Percentiles rank a stretch among this genome's conserved stretches.
phyloP scores from a whole-genome alignment of 37 sponge, comb jelly and placozoan genomes.

The Agelas oroides region DNA sequence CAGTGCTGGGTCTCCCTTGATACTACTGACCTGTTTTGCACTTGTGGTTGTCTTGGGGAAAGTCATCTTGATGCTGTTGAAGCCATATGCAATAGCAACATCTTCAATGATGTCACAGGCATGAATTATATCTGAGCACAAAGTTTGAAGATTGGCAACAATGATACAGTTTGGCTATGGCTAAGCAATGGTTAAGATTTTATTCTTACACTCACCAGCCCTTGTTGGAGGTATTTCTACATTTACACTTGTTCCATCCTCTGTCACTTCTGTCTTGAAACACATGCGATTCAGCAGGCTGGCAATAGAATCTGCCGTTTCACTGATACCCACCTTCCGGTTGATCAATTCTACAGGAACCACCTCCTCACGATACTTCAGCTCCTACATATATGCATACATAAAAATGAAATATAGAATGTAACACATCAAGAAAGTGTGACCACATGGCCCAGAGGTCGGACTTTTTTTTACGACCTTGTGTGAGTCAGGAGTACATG shows the following conservation, averaged over 20 bases:
- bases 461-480: constrained; percentile 83
- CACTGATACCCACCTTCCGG: constrained; percentile 52
- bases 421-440: no score
- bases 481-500: no score
- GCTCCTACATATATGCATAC: constrained; percentile 39
- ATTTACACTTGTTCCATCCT: constrained; percentile 37
- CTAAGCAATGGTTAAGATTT: not conserved
- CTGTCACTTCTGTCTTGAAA: constrained; percentile 21
- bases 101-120: constrained; percentile 87
- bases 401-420: no score
- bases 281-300: constrained; percentile 72
- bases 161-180: not conserved
- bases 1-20: not conserved
- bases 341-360: constrained; percentile 43
- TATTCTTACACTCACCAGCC: constrained; percentile 28
- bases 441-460: no score
- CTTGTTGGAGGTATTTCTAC: constrained; percentile 62
- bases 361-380: constrained; percentile 44
- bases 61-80: constrained; percentile 65
- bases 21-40: constrained; percentile 60
- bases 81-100: constrained; percentile 90
- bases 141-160: not conserved
- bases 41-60: constrained; percentile 71
- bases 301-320: constrained; percentile 48
- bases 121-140: constrained; percentile 69